Percentiles rank a stretch among this genome's conserved stretches.
phyloP scores from a whole-genome alignment of 2,113 vertebrate species.

The Xiphophorus maculatus region DNA sequence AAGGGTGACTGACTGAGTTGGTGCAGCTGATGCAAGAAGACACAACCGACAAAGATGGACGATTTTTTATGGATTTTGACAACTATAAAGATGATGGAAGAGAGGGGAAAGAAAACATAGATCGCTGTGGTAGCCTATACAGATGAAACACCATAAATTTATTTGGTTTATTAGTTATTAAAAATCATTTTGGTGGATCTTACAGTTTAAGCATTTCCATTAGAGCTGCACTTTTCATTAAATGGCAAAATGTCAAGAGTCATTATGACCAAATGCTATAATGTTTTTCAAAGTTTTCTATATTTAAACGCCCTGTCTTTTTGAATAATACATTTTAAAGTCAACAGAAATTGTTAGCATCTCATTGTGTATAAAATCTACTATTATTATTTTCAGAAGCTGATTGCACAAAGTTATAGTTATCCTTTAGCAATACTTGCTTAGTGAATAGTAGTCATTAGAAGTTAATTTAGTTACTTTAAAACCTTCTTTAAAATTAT shows the following conservation, averaged over 20 bases:
- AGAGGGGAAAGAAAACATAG: background rate
- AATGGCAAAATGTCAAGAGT: background rate
- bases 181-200: constrained; percentile 11
- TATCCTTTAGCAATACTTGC: no score
- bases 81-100: constrained; percentile 25
- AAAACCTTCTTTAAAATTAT: no score
- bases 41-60: constrained; percentile 44
- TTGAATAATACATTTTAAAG: no score
- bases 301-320: no score
- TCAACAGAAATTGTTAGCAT: no score
- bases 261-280: no score
- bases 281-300: no score
- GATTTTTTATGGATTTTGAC: constrained; percentile 25
- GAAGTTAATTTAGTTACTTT: no score
- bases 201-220: background rate
- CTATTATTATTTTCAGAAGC: no score
- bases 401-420: no score
- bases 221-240: background rate
- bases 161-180: constrained; percentile 13
- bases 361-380: no score
- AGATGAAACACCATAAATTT: constrained; percentile 34
- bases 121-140: constrained; percentile 19
- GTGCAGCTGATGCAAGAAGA: constrained; percentile 44
- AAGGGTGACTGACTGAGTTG: constrained; percentile 56
- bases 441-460: no score